These are phyloP conservation scores for Actinia tenebrosa DNA, from an alignment of 64 coral and sea anemone genomes.

Conservation along the genomic window DNA sequence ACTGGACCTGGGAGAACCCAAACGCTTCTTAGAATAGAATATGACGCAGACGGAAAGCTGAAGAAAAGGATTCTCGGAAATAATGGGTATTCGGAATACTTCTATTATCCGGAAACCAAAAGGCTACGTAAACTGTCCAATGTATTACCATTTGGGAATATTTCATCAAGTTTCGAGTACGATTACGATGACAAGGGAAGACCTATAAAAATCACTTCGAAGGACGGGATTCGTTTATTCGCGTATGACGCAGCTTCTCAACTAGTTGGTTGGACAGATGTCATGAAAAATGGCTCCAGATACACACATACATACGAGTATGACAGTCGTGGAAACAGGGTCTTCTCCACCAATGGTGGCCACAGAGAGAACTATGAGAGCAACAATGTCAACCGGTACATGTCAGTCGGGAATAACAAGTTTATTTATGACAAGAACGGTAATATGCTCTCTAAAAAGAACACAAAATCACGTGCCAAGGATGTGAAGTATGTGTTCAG, in stretches of 20 bases:
- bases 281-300: conserved; percentile 13
- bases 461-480: conserved; percentile 43
- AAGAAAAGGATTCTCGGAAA: conserved; percentile 48
- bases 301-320: conserved; percentile 16
- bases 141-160: conserved; percentile 23
- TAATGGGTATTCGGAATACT: conserved; percentile 33
- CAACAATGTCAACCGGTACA: conserved; percentile 72
- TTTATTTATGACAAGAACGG: conserved; percentile 66
- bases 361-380: conserved; percentile 35
- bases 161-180: conserved; percentile 60
- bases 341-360: conserved; percentile 15
- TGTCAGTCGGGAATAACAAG: conserved; percentile 44
- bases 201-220: conserved; percentile 41
- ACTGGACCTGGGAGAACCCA: conserved; percentile 2
- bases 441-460: conserved; percentile 42
- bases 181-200: conserved; percentile 63
- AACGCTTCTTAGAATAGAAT: conserved; percentile 26
- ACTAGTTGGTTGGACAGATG: conserved; percentile 51
- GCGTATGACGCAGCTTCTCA: conserved; percentile 67
- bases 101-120: conserved; percentile 23
- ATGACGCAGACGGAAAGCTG: conserved; percentile 46
- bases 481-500: conserved; percentile 59
- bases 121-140: conserved; percentile 37
- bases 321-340: conserved; percentile 65
- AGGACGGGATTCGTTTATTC: conserved; percentile 39